Evolutionary conservation across 2,797 vertebrate genomes (phyloP).

Genomic region (Rhinophrynus dorsalis): DNA sequence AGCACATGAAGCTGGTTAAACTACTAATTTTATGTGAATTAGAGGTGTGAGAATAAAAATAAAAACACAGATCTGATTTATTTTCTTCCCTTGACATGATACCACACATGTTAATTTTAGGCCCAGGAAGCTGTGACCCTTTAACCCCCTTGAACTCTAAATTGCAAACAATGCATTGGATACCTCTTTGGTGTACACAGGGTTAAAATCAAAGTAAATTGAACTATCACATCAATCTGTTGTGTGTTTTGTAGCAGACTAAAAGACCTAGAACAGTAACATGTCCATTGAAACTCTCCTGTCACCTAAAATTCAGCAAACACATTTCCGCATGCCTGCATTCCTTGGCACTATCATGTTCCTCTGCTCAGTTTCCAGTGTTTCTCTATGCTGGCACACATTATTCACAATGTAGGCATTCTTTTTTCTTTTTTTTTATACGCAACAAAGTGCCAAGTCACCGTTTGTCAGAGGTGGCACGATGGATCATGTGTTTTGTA

Average conservation of each 20-base stretch:
- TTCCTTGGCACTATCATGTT: conserved; percentile 52
- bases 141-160: too few species aligned
- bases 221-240: neutral
- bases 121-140: too few species aligned
- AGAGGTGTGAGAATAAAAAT: too few species aligned
- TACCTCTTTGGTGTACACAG: too few species aligned
- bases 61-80: too few species aligned
- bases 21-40: too few species aligned
- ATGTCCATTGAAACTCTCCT: conserved; percentile 52
- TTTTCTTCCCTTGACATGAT: too few species aligned
- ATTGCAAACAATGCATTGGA: too few species aligned
- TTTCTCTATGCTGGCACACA: conserved; percentile 38
- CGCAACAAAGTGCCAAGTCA: neutral
- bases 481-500: neutral
- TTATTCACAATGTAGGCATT: neutral
- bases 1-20: too few species aligned
- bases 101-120: too few species aligned
- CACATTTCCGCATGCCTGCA: conserved; percentile 42
- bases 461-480: neutral
- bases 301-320: conserved; percentile 48
- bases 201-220: neutral
- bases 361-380: conserved; percentile 33
- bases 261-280: neutral
- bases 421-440: neutral
- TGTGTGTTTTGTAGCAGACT: neutral